Base-by-base conservation (phyloP, 2,888 invertebrate species). In the Empis livida region DNA sequence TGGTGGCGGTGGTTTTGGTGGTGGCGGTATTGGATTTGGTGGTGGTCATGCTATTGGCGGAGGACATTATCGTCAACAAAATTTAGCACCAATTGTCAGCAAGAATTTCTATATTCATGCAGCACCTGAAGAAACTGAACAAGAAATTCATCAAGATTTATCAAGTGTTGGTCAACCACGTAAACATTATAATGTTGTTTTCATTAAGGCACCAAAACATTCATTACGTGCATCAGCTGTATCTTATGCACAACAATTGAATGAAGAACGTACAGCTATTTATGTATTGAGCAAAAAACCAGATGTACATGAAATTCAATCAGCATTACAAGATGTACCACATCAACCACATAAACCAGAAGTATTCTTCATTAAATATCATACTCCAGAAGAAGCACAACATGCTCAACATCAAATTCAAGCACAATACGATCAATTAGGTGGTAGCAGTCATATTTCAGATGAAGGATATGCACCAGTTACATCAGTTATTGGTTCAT, bases 301-400 rank as follows among this genome's bases (percentile, higher is more conserved):
- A 0, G 56, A 62, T 0, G 62, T 66, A 2, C 44, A 63, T 16
- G 65, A 65, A 43, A 49, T 65, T 48, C 64, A 66, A 52, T 64
- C 65, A 11, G 64, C 66, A 44, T 57, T 64, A 13, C 57, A 60
- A 44, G 63, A 65, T 31, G 58, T 60, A 3, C 66, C 66, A 31
- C 62, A 64, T 44, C 56, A 57, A 20, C 58, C 66, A 39, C 63
- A 58, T 51, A 68, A 68, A 52, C 68, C 68, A 13, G 68, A 68
- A 52, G 68, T 68, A 45, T 68, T 65, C 62, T 68, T 68, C 55
- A 67, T 68, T 49, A 68, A 68, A 50, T 68, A 68, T 44, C 65
- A 65, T 46, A 68, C 67, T 1, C 61, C 65, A 16, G 67, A 67
- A 55, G 68, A 68, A 52, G 68, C 68, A 3, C 53, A 56, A 47